A percentile compares a stretch with the other conserved stretches of the same genome.
These are phyloP conservation scores for Anolis carolinensis DNA, from an alignment of 2,113 vertebrate genomes.

Conservation along the genomic window DNA sequence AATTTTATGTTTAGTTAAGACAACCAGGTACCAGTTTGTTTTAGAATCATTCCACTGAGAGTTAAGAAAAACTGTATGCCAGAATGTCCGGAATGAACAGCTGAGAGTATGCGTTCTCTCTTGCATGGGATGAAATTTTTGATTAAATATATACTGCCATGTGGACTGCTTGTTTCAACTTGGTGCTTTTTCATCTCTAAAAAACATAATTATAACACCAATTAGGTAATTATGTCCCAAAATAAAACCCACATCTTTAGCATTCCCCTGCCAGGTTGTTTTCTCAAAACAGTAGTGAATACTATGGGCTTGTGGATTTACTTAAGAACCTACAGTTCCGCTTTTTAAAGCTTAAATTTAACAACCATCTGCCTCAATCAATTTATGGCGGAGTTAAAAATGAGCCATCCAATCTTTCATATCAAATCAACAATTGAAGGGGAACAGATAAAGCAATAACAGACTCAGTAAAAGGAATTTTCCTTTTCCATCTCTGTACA, in stretches of 20 bases:
- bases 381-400: neutral
- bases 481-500: slow-evolving; percentile 22
- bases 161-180: neutral
- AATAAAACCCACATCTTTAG: accelerated
- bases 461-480: slow-evolving; percentile 38
- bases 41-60: neutral
- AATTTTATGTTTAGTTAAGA: neutral
- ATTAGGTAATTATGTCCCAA: neutral
- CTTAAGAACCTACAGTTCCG: neutral
- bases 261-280: slow-evolving; percentile 1
- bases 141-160: neutral
- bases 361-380: slow-evolving; percentile 26
- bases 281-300: neutral
- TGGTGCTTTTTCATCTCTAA: neutral
- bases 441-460: slow-evolving; percentile 31
- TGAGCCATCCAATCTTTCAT: slow-evolving; percentile 4
- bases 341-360: slow-evolving; percentile 38
- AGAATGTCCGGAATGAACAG: neutral
- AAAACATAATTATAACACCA: accelerated
- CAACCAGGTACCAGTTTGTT: neutral
- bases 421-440: slow-evolving; percentile 27
- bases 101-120: neutral
- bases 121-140: neutral
- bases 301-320: neutral
- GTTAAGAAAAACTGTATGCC: neutral